A percentile compares a stretch with the other conserved stretches of the same genome.
phyloP scores from a whole-genome alignment of 2,888 invertebrate genomes.

The Drosophila cognata region DNA sequence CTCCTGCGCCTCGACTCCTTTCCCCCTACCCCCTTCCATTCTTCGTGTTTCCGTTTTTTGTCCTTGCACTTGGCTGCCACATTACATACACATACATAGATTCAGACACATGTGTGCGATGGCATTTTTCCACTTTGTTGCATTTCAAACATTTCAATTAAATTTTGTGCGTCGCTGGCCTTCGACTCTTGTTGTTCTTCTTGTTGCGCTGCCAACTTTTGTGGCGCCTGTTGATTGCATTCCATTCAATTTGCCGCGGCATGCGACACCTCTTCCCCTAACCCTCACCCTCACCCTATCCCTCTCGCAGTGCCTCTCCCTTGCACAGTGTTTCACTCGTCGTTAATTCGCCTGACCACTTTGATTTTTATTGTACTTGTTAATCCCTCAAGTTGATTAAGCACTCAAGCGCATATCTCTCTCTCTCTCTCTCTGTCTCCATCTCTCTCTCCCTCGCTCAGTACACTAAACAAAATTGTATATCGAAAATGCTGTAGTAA shows the following conservation, averaged over 20 bases:
- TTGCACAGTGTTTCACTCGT: not conserved
- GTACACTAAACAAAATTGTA: conserved; percentile 1
- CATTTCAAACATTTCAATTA: conserved; percentile 77
- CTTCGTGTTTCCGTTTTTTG: conserved; percentile 11
- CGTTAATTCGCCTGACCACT: conserved; percentile 11
- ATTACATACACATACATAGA: not conserved
- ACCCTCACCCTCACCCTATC: not conserved
- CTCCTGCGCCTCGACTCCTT: not conserved
- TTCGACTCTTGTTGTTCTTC: conserved; percentile 7
- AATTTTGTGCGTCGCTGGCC: conserved; percentile 29
- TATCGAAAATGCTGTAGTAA: not conserved
- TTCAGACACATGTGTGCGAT: conserved; percentile 20
- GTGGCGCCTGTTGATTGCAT: conserved; percentile 62
- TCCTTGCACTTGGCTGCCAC: conserved; percentile 49
- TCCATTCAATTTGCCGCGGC: conserved; percentile 41
- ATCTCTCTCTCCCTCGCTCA: not conserved
- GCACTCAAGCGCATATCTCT: conserved; percentile 30
- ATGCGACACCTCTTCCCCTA: conserved; percentile 3
- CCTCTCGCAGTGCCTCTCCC: not conserved
- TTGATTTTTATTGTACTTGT: conserved; percentile 52
- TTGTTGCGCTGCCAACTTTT: conserved; percentile 48
- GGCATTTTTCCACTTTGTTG: conserved; percentile 64
- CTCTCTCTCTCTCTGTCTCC: not conserved
- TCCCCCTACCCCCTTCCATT: not conserved
- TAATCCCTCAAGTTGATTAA: conserved; percentile 53